Base-by-base conservation (phyloP, 1,140 invertebrate species). In the Drosophila albomicans region DNA sequence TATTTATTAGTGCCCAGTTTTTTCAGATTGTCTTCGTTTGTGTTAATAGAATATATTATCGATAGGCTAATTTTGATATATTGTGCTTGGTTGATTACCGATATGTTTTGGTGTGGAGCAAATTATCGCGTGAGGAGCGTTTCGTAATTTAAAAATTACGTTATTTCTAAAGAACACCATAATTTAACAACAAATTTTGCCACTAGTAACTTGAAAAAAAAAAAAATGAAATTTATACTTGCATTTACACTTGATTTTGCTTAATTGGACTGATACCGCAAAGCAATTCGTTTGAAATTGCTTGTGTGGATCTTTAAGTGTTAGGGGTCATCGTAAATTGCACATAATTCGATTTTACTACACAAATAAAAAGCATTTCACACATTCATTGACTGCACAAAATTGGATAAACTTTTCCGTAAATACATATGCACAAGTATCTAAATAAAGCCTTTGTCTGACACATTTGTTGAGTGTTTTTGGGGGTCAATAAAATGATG, bases 401-500 rank as follows among this genome's bases (percentile, higher is more conserved):
- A 52, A 52, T 52, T 52, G 28, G 28, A 56, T 56, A 56, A 56
- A 20, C 32, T 56, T 56, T 56, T 38, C 54, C 54, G 54, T 38
- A 56, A 20, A 16, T 16, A 38, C 3, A 8, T 8, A 43, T 43
- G n/a, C n/a, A 13, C n/a, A 43, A 13, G 5, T 13, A n/a, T n/a
- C 41, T 43, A 43, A 13, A 43, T 43, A 43, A 43, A 43, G 41
- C n/a, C n/a, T 43, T 35, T 16, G 13, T 56, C 30, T 38, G 28
- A 15, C n/a, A 7, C 51, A 41, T 41, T 6, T 15, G 16, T 15
- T 46, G 43, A 7, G n/a, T 10, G 25, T 46, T 30, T 65, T 57
- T 71, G 20, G 69, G 43, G 69, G 69, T 58, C 69, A 65, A 66
- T 43, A 41, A 49, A 30, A 32, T 57, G 16, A 25, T 49, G 16